A percentile compares a stretch with the other conserved stretches of the same genome.
phyloP scores from a whole-genome alignment of 2,888 invertebrate genomes.

The Lithophane ornitopus region DNA sequence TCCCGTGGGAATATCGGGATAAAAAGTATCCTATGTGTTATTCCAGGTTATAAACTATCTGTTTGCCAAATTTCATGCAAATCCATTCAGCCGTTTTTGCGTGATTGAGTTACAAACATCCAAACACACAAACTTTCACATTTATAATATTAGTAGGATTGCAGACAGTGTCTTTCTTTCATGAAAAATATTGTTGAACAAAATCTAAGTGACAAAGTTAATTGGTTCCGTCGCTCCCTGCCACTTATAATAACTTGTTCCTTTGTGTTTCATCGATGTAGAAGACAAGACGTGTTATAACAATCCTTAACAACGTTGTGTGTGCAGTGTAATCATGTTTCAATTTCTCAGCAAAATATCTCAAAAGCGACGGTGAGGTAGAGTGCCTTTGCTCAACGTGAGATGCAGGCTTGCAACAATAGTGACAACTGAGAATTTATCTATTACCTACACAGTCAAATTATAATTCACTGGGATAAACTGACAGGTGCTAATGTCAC shows the following conservation, averaged over 20 bases:
- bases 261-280: conserved; percentile 29
- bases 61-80: no score
- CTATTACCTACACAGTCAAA: neutral
- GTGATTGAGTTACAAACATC: no score
- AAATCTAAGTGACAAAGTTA: neutral
- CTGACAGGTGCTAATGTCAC: no score
- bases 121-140: no score
- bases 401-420: neutral
- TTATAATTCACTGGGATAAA: no score
- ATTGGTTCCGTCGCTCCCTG: conserved; percentile 31
- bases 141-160: no score
- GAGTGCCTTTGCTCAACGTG: neutral
- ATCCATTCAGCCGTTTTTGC: no score
- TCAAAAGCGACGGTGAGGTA: neutral
- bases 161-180: neutral
- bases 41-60: no score
- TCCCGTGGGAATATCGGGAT: no score
- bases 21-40: no score
- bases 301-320: conserved; percentile 8
- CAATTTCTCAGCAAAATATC: conserved; percentile 37
- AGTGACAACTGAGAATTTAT: neutral
- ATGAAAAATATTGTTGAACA: neutral
- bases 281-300: conserved; percentile 19
- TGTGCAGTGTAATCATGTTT: conserved; percentile 17
- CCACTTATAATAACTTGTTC: conserved; percentile 29